phyloP scores from a whole-genome alignment of 2,797 vertebrate genomes.

The Chiloscyllium punctatum region DNA sequence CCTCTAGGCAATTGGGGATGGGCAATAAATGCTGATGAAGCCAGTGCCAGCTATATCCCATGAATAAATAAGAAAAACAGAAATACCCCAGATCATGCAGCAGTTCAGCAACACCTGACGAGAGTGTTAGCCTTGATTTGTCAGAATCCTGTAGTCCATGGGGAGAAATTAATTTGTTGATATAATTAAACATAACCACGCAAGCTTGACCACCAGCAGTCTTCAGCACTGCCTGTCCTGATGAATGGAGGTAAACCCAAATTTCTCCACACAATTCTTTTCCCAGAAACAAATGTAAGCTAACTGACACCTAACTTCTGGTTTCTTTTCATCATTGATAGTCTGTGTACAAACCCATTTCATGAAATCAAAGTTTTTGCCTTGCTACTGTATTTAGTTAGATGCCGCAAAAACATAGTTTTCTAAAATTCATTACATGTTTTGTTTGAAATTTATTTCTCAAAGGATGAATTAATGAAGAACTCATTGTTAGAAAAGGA shows the following conservation, averaged over 20 bases:
- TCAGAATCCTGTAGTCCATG: background rate
- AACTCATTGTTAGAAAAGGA: conserved; percentile 32
- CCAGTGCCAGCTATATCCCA: too few species aligned
- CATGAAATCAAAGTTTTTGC: background rate
- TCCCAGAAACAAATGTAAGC: background rate
- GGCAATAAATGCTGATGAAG: too few species aligned
- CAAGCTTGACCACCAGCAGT: background rate
- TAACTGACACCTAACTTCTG: background rate
- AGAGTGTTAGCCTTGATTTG: background rate
- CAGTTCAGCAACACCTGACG: background rate
- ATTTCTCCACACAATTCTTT: background rate
- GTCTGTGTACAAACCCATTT: background rate
- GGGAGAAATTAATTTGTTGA: background rate
- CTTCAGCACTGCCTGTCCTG: background rate
- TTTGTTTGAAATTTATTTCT: background rate
- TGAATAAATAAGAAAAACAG: too few species aligned
- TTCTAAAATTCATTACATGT: background rate
- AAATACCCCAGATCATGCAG: background rate
- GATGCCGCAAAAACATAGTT: background rate
- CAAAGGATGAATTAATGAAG: conserved; percentile 36
- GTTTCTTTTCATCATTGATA: background rate
- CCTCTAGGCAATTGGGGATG: too few species aligned
- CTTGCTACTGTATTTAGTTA: background rate
- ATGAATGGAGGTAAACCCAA: background rate
- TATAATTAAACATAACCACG: background rate